phyloP scores from a whole-genome alignment of 2,888 invertebrate genomes.

The Pherbina coryleti region DNA sequence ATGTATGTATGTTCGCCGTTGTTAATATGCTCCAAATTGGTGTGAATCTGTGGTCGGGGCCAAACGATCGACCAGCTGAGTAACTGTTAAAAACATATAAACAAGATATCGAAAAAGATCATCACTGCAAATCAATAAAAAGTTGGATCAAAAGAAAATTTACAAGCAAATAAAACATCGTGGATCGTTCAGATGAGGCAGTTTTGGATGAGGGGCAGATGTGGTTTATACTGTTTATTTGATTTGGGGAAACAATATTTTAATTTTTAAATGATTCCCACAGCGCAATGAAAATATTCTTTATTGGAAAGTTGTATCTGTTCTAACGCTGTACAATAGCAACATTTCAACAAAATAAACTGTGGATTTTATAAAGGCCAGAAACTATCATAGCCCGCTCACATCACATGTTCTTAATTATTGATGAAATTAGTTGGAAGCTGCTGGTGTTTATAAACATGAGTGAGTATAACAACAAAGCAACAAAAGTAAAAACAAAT shows the following conservation, averaged over 20 bases:
- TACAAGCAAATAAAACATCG: slow-evolving; percentile 52
- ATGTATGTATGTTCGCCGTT: neutral
- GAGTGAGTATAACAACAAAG: neutral
- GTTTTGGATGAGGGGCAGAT: neutral
- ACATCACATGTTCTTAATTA: neutral
- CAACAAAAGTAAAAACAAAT: neutral
- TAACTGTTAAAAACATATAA: slow-evolving; percentile 24
- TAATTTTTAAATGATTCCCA: slow-evolving; percentile 5
- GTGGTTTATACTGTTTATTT: neutral
- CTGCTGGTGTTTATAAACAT: slow-evolving; percentile 40
- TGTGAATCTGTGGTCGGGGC: neutral
- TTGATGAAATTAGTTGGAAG: slow-evolving; percentile 37
- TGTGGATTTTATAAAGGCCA: neutral
- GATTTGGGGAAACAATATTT: slow-evolving; percentile 20
- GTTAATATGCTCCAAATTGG: slow-evolving; percentile 10
- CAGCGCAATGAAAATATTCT: slow-evolving; percentile 17
- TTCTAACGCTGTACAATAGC: too few relatives aligned
- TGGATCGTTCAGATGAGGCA: neutral
- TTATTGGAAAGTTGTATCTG: neutral
- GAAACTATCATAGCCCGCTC: neutral
- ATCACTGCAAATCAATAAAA: slow-evolving; percentile 57
- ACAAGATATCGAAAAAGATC: slow-evolving; percentile 34
- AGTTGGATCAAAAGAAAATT: slow-evolving; percentile 67
- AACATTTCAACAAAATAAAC: neutral
- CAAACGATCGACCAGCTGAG: slow-evolving; percentile 25